A percentile compares a stretch with the other conserved stretches of the same genome.
These are phyloP conservation scores for Netelia virgata DNA, from an alignment of 2,888 invertebrate genomes.

Conservation along the genomic window DNA sequence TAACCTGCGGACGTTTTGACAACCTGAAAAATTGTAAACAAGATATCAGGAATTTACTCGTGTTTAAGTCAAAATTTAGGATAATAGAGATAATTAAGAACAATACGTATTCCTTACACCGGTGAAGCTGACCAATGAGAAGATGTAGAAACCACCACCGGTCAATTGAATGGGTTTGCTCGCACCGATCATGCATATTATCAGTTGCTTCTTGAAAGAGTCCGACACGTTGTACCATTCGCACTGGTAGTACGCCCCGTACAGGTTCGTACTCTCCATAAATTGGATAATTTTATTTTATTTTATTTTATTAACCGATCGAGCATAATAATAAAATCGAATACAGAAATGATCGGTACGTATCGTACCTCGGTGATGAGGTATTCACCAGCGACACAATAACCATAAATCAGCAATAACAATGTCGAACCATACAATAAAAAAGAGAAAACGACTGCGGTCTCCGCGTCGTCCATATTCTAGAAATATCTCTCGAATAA, in stretches of 20 bases:
- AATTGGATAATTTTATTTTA: background rate
- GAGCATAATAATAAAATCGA: background rate
- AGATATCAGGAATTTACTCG: background rate
- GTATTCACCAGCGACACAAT: slow-evolving; percentile 66
- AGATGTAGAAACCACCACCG: slow-evolving; percentile 65
- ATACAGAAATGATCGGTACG: background rate
- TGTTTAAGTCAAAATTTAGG: background rate
- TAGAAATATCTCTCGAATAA: slow-evolving; percentile 11
- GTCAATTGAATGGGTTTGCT: slow-evolving; percentile 57
- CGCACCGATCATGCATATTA: slow-evolving; percentile 63
- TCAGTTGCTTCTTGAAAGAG: slow-evolving; percentile 53
- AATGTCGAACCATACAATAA: slow-evolving; percentile 49
- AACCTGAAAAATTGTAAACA: slow-evolving; percentile 25
- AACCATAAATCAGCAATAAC: slow-evolving; percentile 60
- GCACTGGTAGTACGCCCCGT: slow-evolving; percentile 42
- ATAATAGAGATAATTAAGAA: background rate
- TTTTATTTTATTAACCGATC: background rate
- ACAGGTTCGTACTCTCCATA: slow-evolving; percentile 33
- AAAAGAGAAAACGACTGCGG: slow-evolving; percentile 46
- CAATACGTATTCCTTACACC: slow-evolving; percentile 34
- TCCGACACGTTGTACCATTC: slow-evolving; percentile 22
- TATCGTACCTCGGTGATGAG: slow-evolving; percentile 57
- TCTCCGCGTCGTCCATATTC: slow-evolving; percentile 49
- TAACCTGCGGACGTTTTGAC: slow-evolving; percentile 36
- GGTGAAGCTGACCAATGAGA: slow-evolving; percentile 56